Evolutionary conservation across 2,797 vertebrate species (phyloP).

Genomic region (Malacoraja senta): DNA sequence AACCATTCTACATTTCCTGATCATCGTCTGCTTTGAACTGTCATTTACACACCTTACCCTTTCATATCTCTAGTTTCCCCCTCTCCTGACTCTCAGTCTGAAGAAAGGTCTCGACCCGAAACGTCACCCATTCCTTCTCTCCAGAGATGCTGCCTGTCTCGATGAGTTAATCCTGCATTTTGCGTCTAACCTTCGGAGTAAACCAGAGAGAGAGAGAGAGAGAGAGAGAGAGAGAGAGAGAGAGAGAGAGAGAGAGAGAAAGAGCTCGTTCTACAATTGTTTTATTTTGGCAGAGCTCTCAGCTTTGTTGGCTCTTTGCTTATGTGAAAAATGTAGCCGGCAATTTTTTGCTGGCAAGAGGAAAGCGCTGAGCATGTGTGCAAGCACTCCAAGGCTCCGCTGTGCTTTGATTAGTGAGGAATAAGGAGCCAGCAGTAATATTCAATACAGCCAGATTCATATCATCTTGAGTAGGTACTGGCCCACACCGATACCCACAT

Average conservation of each 20-base stretch:
- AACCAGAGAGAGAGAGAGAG: too few species aligned
- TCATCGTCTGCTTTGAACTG: too few species aligned
- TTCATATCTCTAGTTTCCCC: too few species aligned
- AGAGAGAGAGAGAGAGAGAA: background rate
- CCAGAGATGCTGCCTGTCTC: too few species aligned
- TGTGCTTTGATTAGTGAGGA: background rate
- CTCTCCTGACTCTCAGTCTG: too few species aligned
- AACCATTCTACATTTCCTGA: too few species aligned
- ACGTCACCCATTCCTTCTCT: too few species aligned
- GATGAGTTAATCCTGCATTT: too few species aligned
- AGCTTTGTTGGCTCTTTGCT: background rate
- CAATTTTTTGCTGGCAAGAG: background rate
- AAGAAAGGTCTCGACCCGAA: too few species aligned
- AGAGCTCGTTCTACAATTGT: background rate
- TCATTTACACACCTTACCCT: too few species aligned
- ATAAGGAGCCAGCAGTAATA: background rate
- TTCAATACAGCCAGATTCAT: background rate
- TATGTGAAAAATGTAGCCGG: background rate
- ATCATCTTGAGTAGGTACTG: background rate
- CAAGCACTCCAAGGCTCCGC: background rate
- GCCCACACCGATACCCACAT: background rate
- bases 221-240: too few species aligned
- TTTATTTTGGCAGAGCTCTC: background rate
- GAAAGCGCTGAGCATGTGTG: background rate
- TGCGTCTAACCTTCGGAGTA: too few species aligned